phyloP scores from a whole-genome alignment of 2,797 vertebrate species.

The Alouatta caraya region DNA sequence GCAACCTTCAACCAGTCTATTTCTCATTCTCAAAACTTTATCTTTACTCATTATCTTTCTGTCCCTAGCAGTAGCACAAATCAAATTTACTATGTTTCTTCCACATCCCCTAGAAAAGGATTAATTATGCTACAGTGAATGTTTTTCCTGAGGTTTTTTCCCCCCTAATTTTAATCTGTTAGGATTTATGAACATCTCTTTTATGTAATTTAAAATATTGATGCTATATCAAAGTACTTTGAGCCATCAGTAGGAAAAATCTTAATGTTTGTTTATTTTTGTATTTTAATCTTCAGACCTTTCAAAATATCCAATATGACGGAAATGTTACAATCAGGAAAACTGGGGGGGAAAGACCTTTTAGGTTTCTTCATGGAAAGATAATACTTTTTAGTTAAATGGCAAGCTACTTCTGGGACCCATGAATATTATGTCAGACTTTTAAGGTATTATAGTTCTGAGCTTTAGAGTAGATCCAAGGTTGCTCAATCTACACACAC shows the following conservation, averaged over 20 bases:
- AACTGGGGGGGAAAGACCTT: neutral
- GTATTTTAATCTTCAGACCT: neutral
- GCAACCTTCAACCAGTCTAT: neutral
- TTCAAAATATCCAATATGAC: neutral
- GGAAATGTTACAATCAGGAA: neutral
- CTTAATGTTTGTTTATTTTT: neutral
- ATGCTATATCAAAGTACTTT: neutral
- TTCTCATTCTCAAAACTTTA: neutral
- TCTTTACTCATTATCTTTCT: neutral
- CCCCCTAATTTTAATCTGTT: neutral
- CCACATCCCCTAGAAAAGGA: neutral
- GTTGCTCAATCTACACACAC: neutral
- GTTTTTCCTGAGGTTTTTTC: neutral
- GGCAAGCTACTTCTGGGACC: neutral
- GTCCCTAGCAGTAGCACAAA: neutral
- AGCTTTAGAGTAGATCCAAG: neutral
- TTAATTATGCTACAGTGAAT: neutral
- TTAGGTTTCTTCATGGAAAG: neutral
- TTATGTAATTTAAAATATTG: slow-evolving; percentile 39
- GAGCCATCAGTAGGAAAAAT: neutral
- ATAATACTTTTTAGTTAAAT: neutral
- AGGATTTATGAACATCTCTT: neutral
- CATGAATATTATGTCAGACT: neutral
- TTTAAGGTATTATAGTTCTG: neutral
- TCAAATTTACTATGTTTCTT: neutral